Conservation (phyloP, 2,113 vertebrate species). For the Pteronura brasiliensis region DNA sequence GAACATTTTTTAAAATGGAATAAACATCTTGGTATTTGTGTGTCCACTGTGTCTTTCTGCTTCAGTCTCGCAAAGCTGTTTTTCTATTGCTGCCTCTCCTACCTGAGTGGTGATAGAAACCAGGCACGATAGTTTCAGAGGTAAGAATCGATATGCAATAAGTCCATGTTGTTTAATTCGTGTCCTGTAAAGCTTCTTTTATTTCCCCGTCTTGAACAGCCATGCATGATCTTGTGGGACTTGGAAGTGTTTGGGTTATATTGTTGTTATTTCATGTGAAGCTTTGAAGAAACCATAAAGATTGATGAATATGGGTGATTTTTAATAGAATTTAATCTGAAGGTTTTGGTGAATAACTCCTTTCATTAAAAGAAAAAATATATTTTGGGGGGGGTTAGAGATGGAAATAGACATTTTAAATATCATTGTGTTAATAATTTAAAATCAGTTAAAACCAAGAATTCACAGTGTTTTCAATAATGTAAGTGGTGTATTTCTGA, state of each 20-base stretch:
- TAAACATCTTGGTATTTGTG: not conserved
- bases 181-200: not conserved
- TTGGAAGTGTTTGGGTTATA: not conserved
- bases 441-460: not conserved
- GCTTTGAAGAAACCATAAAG: not conserved
- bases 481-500: not conserved
- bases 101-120: not conserved
- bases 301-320: not conserved
- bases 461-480: not conserved
- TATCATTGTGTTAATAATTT: not conserved
- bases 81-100: not conserved
- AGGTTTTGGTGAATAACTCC: not conserved
- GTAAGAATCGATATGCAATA: not conserved
- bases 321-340: not conserved
- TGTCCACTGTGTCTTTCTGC: not conserved
- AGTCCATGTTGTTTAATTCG: not conserved
- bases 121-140: not conserved
- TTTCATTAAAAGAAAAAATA: conserved; percentile 12
- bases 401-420: not conserved
- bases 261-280: not conserved
- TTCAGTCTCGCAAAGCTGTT: not conserved
- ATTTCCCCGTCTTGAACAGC: not conserved
- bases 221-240: not conserved
- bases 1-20: not conserved
- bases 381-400: not conserved